Percentiles rank a stretch among this genome's conserved stretches.
Evolutionary conservation across 1,140 invertebrate genomes (phyloP).

Genomic region (Drosophila watanabei): DNA sequence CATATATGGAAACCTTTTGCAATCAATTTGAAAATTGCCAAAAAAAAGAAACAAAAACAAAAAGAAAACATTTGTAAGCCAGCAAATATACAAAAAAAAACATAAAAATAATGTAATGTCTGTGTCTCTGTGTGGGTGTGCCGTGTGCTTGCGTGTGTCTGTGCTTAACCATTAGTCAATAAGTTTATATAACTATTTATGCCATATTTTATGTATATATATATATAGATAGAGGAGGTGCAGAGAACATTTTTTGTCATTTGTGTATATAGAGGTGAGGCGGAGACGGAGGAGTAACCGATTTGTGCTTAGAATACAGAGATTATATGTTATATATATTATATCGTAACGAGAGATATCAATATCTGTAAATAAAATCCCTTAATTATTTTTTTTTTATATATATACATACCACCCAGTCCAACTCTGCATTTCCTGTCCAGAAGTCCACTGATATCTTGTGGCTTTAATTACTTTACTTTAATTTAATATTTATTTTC

Average conservation of each 20-base stretch:
- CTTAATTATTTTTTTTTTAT: background rate
- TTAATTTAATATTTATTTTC: slow-evolving; percentile 10
- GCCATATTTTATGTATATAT: slow-evolving; percentile 47
- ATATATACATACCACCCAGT: slow-evolving; percentile 2
- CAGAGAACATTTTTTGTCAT: slow-evolving; percentile 34
- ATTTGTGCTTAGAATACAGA: slow-evolving; percentile 32
- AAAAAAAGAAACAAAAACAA: slow-evolving; percentile 13
- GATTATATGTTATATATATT: slow-evolving; percentile 28
- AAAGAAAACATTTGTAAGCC: slow-evolving; percentile 29
- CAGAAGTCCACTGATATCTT: background rate
- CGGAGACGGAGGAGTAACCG: slow-evolving; percentile 8
- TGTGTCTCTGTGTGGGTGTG: slow-evolving; percentile 21
- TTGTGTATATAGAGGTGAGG: slow-evolving; percentile 36
- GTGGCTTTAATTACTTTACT: background rate
- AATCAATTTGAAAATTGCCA: slow-evolving; percentile 66
- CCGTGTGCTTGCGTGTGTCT: slow-evolving; percentile 25
- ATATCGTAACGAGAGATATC: slow-evolving; percentile 2
- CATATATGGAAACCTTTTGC: slow-evolving; percentile 47
- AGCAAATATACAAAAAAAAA: slow-evolving; percentile 3
- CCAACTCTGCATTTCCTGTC: slow-evolving; percentile 5
- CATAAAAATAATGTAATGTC: slow-evolving; percentile 7
- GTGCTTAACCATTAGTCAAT: slow-evolving; percentile 40
- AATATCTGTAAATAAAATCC: slow-evolving; percentile 7
- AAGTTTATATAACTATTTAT: slow-evolving; percentile 45
- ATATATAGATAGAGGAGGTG: slow-evolving; percentile 26